Percentiles rank a stretch among this genome's conserved stretches.
These are phyloP conservation scores for Harpalus rufipes DNA, from an alignment of 2,888 invertebrate species.

Conservation along the genomic window DNA sequence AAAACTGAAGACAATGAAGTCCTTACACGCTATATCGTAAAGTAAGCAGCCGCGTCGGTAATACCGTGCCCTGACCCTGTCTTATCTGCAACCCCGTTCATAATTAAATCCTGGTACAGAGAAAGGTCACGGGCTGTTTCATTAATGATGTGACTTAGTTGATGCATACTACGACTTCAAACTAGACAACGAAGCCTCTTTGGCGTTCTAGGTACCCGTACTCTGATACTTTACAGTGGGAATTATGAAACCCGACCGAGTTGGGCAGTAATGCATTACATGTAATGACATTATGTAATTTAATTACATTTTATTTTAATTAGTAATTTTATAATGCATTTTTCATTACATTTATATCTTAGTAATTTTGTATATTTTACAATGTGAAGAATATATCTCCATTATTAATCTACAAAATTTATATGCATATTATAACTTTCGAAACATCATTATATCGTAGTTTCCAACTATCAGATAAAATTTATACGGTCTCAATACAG, in stretches of 20 bases:
- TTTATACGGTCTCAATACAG: not conserved
- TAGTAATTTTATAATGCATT: too few species aligned
- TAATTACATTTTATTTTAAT: too few species aligned
- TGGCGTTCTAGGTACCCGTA: too few species aligned
- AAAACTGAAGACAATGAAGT: constrained; percentile 58
- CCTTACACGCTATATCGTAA: constrained; percentile 60
- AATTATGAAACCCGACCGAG: constrained; percentile 9
- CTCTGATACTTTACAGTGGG: constrained; percentile 12
- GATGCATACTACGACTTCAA: constrained; percentile 1
- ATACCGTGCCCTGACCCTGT: constrained; percentile 47
- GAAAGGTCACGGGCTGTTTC: constrained; percentile 58
- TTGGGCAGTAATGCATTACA: too few species aligned
- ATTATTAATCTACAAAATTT: not conserved
- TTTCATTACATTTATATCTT: too few species aligned
- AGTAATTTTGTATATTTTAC: not conserved
- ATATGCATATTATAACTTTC: constrained; percentile 1
- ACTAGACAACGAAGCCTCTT: not conserved
- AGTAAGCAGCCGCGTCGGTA: constrained; percentile 49
- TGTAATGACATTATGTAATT: too few species aligned
- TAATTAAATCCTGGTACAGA: constrained; percentile 55
- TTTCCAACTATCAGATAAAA: constrained; percentile 19
- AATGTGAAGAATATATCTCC: not conserved
- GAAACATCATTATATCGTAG: constrained; percentile 23
- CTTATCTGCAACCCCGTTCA: constrained; percentile 54
- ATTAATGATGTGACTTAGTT: constrained; percentile 40